A percentile compares a stretch with the other conserved stretches of the same genome.
These are phyloP conservation scores for Bradypodion ventrale DNA, from an alignment of 2,797 vertebrate species.

Conservation along the genomic window DNA sequence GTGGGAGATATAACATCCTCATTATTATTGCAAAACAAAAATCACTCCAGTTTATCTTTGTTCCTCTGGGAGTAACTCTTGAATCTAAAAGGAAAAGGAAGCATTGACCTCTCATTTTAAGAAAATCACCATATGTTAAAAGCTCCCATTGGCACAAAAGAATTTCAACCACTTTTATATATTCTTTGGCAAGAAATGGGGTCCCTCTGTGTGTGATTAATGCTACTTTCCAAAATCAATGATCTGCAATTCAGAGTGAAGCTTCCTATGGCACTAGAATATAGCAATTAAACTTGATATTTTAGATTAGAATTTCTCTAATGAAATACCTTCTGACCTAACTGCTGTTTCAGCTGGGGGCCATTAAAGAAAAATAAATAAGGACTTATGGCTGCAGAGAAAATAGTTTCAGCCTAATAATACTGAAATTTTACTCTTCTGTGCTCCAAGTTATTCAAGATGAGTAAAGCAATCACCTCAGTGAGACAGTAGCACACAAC, in stretches of 20 bases:
- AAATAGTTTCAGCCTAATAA: background rate
- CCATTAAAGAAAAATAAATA: background rate
- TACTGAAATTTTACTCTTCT: background rate
- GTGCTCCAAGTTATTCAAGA: background rate
- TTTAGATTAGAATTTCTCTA: background rate
- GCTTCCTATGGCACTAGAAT: background rate
- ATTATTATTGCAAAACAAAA: background rate
- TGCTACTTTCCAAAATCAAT: conserved; percentile 4
- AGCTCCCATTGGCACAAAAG: background rate
- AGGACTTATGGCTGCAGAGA: background rate
- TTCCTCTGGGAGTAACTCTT: background rate
- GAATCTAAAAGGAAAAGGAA: background rate
- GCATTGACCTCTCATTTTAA: background rate
- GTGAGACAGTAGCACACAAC: background rate
- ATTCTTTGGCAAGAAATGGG: background rate
- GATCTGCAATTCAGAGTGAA: background rate
- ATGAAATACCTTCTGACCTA: background rate
- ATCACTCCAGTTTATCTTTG: background rate
- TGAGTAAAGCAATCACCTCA: background rate
- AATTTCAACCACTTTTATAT: background rate
- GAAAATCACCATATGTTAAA: background rate
- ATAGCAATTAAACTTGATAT: background rate
- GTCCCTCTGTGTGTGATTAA: background rate
- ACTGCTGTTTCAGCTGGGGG: background rate
- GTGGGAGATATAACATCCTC: background rate